Conservation (phyloP, 1,140 invertebrate species). For the Reticulitermes speratus region DNA sequence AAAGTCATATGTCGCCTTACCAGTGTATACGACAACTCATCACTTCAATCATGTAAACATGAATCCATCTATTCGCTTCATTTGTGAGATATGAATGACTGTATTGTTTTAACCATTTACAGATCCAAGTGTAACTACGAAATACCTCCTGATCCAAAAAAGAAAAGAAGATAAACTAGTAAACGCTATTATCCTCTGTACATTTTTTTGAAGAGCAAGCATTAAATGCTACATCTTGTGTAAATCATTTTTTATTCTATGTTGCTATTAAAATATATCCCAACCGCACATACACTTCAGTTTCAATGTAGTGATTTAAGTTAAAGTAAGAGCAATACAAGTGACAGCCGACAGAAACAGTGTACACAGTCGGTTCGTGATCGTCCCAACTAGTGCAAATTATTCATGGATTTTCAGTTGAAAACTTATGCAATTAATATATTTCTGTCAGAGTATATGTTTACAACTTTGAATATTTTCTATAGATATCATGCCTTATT, state of each 20-base stretch:
- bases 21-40: background rate
- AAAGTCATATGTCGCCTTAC: background rate
- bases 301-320: background rate
- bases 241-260: slow-evolving; percentile 30
- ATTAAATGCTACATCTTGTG: slow-evolving; percentile 39
- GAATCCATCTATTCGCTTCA: background rate
- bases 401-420: too few relatives aligned
- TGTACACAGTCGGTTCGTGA: too few relatives aligned
- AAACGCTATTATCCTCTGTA: slow-evolving; percentile 21
- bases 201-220: slow-evolving; percentile 36
- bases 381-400: too few relatives aligned
- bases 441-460: too few relatives aligned
- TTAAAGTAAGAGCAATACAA: background rate
- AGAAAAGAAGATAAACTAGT: background rate
- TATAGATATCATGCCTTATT: too few relatives aligned
- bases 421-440: too few relatives aligned
- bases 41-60: too few relatives aligned
- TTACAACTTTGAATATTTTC: too few relatives aligned
- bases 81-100: background rate
- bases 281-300: background rate
- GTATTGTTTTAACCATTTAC: background rate
- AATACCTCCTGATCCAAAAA: slow-evolving; percentile 19
- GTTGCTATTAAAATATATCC: background rate
- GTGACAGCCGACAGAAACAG: too few relatives aligned
- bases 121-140: background rate